Conservation (phyloP, 2,888 invertebrate species). For the Sipha maydis region DNA sequence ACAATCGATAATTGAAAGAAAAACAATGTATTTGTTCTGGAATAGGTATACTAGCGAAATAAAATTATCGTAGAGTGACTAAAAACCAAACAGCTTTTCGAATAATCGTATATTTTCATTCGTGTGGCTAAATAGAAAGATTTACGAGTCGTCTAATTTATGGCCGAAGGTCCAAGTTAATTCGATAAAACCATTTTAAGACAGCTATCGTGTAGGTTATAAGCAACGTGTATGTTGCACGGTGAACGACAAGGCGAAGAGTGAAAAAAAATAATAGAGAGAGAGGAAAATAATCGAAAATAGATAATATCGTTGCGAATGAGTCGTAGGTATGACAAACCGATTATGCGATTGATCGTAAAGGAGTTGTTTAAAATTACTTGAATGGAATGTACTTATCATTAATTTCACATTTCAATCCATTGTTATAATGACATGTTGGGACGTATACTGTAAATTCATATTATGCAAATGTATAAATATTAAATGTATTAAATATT, state of each 20-base stretch:
- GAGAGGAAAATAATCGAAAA: not conserved
- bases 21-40: not conserved
- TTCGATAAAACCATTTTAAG: slow-evolving; percentile 23
- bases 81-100: slow-evolving; percentile 53
- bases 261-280: not conserved
- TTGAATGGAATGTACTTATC: too few relatives aligned
- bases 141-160: slow-evolving; percentile 54
- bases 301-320: too few relatives aligned
- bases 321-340: too few relatives aligned
- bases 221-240: not conserved
- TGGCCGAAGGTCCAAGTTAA: not conserved
- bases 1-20: slow-evolving; percentile 37
- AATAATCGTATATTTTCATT: slow-evolving; percentile 49
- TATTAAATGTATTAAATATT: too few relatives aligned
- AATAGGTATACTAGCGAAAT: not conserved
- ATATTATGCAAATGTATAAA: too few relatives aligned
- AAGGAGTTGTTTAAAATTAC: too few relatives aligned
- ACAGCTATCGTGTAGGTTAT: not conserved
- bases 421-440: too few relatives aligned
- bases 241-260: not conserved
- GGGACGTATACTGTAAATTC: too few relatives aligned
- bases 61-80: slow-evolving; percentile 25
- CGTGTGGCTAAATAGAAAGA: slow-evolving; percentile 44
- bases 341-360: too few relatives aligned
- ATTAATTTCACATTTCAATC: too few relatives aligned